Percentiles rank a stretch among this genome's conserved stretches.
Evolutionary conservation across 1,140 invertebrate species (phyloP).

Genomic region (Brachionus plicatilis): DNA sequence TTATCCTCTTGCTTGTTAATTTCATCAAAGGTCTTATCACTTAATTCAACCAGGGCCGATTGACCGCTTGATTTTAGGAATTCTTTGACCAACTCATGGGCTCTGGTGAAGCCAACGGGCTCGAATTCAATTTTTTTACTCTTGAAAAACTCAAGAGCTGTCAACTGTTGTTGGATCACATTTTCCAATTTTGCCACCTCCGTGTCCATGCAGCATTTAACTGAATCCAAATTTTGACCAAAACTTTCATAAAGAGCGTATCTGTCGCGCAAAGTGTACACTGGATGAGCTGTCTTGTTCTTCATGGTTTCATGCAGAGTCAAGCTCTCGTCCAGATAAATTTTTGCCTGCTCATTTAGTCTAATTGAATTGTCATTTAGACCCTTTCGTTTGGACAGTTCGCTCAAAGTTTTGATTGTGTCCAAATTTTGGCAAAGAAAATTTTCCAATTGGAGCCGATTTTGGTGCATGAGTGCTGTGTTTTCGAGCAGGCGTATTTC

Average conservation of each 20-base stretch:
- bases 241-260: neutral
- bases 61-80: neutral
- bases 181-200: neutral
- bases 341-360: slow-evolving; percentile 5
- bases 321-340: slow-evolving; percentile 12
- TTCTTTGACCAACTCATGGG: neutral
- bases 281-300: neutral
- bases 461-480: neutral
- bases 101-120: neutral
- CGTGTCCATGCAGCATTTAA: neutral
- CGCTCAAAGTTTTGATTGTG: neutral
- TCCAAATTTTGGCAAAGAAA: neutral
- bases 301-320: slow-evolving; percentile 3
- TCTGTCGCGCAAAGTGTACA: neutral
- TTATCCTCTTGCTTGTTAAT: neutral
- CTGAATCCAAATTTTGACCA: neutral
- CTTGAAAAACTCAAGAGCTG: neutral
- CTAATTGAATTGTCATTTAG: neutral
- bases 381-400: neutral
- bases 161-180: neutral
- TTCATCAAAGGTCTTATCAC: neutral
- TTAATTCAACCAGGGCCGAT: neutral
- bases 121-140: neutral
- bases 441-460: neutral
- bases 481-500: slow-evolving; percentile 27